A percentile compares a stretch with the other conserved stretches of the same genome.
These are phyloP conservation scores for Thaleichthys pacificus DNA, from an alignment of 2,797 vertebrate genomes.

Conservation along the genomic window DNA sequence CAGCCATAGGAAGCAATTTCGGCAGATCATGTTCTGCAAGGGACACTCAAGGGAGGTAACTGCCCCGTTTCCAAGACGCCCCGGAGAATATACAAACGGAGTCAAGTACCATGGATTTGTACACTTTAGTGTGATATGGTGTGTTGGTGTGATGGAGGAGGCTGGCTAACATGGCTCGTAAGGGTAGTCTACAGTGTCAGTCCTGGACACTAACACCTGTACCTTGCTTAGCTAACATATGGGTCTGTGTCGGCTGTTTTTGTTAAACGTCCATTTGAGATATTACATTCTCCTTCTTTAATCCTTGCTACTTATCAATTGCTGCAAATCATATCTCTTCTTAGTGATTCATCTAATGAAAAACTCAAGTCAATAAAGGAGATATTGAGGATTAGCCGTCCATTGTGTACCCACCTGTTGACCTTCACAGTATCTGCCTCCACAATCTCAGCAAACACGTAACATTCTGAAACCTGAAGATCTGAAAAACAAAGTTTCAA, in stretches of 20 bases:
- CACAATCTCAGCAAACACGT: conserved; percentile 14
- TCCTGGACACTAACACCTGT: conserved; percentile 11
- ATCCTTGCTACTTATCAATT: conserved; percentile 34
- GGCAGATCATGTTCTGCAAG: conserved; percentile 23
- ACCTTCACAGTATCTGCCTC: conserved; percentile 12
- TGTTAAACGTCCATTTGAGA: conserved; percentile 41
- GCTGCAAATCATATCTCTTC: conserved; percentile 32
- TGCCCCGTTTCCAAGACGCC: too few species aligned
- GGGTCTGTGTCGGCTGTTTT: conserved; percentile 41
- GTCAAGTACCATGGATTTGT: background rate
- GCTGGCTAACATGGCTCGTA: background rate
- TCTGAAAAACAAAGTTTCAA: background rate
- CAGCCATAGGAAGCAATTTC: conserved; percentile 45
- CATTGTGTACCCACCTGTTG: conserved; percentile 20
- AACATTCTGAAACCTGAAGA: conserved; percentile 5
- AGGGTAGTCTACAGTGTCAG: conserved; percentile 17
- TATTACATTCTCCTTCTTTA: conserved; percentile 47
- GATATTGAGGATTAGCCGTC: conserved; percentile 21
- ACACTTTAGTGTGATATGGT: background rate
- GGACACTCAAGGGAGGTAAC: background rate
- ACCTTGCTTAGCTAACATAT: conserved; percentile 28
- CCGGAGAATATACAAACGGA: background rate
- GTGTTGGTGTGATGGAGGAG: background rate
- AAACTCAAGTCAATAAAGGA: conserved; percentile 20
- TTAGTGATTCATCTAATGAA: conserved; percentile 33